These are phyloP conservation scores for Columba guinea DNA, from an alignment of 2,797 vertebrate genomes.

Conservation along the genomic window DNA sequence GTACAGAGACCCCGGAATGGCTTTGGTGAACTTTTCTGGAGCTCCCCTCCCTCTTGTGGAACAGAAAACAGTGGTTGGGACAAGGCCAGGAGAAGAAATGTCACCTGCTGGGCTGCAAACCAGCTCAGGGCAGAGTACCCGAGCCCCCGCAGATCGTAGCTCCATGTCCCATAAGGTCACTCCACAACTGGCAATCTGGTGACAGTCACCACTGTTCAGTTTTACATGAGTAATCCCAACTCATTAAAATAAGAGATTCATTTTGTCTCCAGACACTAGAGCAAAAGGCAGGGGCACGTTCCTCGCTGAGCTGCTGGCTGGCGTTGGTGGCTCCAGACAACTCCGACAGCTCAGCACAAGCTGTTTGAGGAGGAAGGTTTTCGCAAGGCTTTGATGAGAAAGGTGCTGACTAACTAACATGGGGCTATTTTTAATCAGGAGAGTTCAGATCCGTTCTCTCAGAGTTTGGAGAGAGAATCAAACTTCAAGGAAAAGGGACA, in stretches of 20 bases:
- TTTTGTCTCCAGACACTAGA: not conserved
- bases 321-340: constrained; percentile 38
- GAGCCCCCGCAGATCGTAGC: not conserved
- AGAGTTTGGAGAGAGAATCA: constrained; percentile 1
- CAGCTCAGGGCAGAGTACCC: not conserved
- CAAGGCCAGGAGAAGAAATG: not conserved
- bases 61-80: not conserved
- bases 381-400: not conserved
- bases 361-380: constrained; percentile 32
- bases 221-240: not conserved
- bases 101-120: not conserved
- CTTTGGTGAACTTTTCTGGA: not conserved
- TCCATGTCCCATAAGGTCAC: not conserved
- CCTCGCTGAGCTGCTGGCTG: not conserved
- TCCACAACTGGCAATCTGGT: not conserved
- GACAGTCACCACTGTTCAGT: not conserved
- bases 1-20: not conserved
- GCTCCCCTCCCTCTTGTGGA: not conserved
- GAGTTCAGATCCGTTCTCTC: not conserved
- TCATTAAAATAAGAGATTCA: not conserved
- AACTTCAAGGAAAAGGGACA: constrained; percentile 1
- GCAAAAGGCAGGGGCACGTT: not conserved
- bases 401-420: constrained; percentile 34
- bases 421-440: constrained; percentile 22
- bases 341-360: not conserved